Base-by-base conservation (phyloP, 2,888 invertebrate genomes). In the Agrypnus murinus region DNA sequence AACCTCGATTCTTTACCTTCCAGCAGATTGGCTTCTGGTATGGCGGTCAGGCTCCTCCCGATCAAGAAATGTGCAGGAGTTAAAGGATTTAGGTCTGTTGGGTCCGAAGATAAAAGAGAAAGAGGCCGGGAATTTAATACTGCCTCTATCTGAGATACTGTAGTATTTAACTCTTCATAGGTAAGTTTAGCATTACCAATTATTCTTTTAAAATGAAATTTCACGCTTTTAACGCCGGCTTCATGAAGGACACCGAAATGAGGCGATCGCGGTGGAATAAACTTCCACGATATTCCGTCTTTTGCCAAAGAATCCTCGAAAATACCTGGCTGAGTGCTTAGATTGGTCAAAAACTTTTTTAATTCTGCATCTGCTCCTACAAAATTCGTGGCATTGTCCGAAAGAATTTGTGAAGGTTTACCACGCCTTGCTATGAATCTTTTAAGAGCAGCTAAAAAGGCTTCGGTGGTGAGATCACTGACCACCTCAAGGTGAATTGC, bases 181-280 rank as follows among this genome's bases (percentile, higher is more conserved):
- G 50, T 50, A 2, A 50, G 5, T 2, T 2, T 3, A 25, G 5
- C 5, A 31, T 66, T 66, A 2, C 62, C 48, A 5, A 66, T 40
- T 19, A 71, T 67, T 14, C 66, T 34, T 46, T 62, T 57, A 34
- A 71, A 14, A 63, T 71, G 71, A 48, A 9, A 40, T 67, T 71
- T 71, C 6, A 48, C 15, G 15, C 17, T 17, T 58, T 67, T 71
- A 14, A 71, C 50, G 1, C 32, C 57, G 1, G 55, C 68, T 36
- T 72, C 65, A 68, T 72, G 74, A 15, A 74, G 40, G 36, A 70
- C 70, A 0, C 73, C 72, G 38, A 77, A 77, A 55, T 66, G 74
- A 4, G 77, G 76, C 1, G 78, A 71, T 2, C 69, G 31, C 1
- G 78, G 64, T 0, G 77, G 77, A 15, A 74, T 76, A 46, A 77